Percentiles rank a stretch among this genome's conserved stretches.
These are phyloP conservation scores for Cylloceria caligata DNA, from an alignment of 2,888 invertebrate species.

Conservation along the genomic window DNA sequence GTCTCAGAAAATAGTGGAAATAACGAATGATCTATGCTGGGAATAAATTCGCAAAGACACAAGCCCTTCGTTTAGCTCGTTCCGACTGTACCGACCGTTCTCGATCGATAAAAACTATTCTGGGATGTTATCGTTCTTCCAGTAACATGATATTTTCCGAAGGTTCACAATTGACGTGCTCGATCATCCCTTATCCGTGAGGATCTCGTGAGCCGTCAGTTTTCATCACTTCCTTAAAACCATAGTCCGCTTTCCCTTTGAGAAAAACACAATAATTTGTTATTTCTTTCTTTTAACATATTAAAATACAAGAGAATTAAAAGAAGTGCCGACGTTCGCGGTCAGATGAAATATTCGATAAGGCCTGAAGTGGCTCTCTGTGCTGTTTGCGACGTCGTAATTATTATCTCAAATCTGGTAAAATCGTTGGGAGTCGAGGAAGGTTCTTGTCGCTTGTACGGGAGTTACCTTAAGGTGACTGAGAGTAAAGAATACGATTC, in stretches of 20 bases:
- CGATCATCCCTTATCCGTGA: slow-evolving; percentile 74
- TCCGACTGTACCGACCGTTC: slow-evolving; percentile 8
- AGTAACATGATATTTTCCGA: slow-evolving; percentile 66
- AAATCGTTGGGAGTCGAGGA: slow-evolving; percentile 25
- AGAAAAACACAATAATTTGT: not conserved
- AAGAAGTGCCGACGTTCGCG: slow-evolving; percentile 21
- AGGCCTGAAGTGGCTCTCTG: slow-evolving; percentile 15
- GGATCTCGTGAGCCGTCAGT: slow-evolving; percentile 71
- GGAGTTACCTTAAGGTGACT: slow-evolving; percentile 7
- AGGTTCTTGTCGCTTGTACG: slow-evolving; percentile 50
- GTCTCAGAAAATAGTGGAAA: too few species aligned
- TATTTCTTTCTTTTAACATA: not conserved
- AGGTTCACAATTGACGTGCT: slow-evolving; percentile 75
- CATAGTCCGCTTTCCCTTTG: not conserved
- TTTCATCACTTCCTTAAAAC: slow-evolving; percentile 72
- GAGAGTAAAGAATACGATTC: not conserved
- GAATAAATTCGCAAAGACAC: slow-evolving; percentile 30
- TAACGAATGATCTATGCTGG: not conserved
- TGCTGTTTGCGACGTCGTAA: slow-evolving; percentile 38
- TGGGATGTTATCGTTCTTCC: slow-evolving; percentile 6
- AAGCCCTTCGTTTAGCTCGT: not conserved
- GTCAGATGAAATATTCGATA: slow-evolving; percentile 51
- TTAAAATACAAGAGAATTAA: slow-evolving; percentile 24
- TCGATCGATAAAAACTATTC: slow-evolving; percentile 46
- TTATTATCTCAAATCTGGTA: slow-evolving; percentile 55